Base-by-base conservation (phyloP, 2,113 vertebrate genomes). In the Furnarius figulus region DNA sequence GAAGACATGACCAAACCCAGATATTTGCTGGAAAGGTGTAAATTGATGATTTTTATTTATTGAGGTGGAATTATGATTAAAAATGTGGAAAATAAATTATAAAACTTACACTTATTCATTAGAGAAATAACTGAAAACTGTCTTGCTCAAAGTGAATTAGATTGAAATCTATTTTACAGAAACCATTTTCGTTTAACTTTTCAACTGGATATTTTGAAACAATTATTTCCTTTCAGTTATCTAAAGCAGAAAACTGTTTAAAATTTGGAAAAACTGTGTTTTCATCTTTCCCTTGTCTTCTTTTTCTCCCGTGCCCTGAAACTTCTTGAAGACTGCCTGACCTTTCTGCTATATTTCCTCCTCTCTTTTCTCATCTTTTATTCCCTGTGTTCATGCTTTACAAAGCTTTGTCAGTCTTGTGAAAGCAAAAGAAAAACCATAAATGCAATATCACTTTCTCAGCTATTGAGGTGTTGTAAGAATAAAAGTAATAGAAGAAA, bases 281-380 rank as follows among this genome's bases (percentile, higher is more conserved):
- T 59, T 49, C 12, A 5, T 22, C 8, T 78, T 89, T 90, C 89
- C 66, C 49, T 68, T 47, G n/a, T 52, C 17, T 15, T 70, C 49
- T 66, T 87, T 73, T 85, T 70, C 46, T 80, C 17, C 1, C 0
- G 17, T 71, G 27, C 35, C 65, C n/a, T 5, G 7, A 59, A 92
- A 44, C 40, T 72, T 42, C 66, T 46, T 49, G 16, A 81, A 77
- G 28, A 52, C 35, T 0, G 8, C 56, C 52, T 58, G 30, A 55
- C 0, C 0, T 66, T 89, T 0, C 0, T 3, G 0, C 30, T 63
- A 68, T 40, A 89, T 85, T 90, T 93, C 44, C 75, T 90, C 20
- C 31, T 71, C 23, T 81, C 23, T 73, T 75, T 80, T 90, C 63
- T 89, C 44, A 23, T 52, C 37, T 62, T 79, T 85, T 85, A 66